Evolutionary conservation across 2,797 vertebrate species (phyloP).

Genomic region (Thalassophryne amazonica): DNA sequence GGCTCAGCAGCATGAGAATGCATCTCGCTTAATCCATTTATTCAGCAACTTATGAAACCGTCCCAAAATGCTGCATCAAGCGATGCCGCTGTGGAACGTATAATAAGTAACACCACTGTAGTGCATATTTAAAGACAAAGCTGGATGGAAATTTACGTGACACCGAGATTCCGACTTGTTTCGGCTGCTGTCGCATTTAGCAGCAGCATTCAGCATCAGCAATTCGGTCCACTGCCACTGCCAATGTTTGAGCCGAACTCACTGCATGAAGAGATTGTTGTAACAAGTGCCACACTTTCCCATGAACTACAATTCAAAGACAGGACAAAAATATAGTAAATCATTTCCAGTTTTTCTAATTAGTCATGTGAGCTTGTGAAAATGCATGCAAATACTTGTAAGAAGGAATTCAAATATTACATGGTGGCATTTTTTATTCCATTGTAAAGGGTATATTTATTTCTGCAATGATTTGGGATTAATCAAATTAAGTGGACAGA

Average conservation of each 20-base stretch:
- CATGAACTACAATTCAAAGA: neutral
- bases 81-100: neutral
- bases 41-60: conserved; percentile 18
- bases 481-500: too few species aligned
- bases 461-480: too few species aligned
- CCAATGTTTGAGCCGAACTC: too few species aligned
- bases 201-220: conserved; percentile 26
- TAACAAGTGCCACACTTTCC: conserved; percentile 3
- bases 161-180: conserved; percentile 43
- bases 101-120: conserved; percentile 5
- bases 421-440: too few species aligned
- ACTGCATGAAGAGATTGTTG: conserved; percentile 3
- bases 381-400: neutral
- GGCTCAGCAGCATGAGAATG: conserved; percentile 21
- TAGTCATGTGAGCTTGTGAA: neutral
- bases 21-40: conserved; percentile 38
- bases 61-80: conserved; percentile 37
- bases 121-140: conserved; percentile 42
- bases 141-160: conserved; percentile 23
- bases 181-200: conserved; percentile 5
- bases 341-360: neutral
- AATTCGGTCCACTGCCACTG: conserved; percentile 29
- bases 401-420: neutral
- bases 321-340: neutral
- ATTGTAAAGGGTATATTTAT: too few species aligned